These are phyloP conservation scores for Gnatocerus cornutus DNA, from an alignment of 2,888 invertebrate genomes.

Conservation along the genomic window DNA sequence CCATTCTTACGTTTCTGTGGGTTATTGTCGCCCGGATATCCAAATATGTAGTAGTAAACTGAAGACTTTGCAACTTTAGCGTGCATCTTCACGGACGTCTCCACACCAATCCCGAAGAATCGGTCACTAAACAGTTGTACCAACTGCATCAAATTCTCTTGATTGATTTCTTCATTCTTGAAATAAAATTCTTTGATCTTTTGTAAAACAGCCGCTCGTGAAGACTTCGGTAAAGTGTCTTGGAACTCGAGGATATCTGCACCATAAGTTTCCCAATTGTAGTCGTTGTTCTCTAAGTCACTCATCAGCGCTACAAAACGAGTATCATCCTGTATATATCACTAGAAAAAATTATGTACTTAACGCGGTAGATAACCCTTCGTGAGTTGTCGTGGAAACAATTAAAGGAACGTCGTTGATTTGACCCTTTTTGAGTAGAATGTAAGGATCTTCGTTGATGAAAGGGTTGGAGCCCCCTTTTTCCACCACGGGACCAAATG, in stretches of 20 bases:
- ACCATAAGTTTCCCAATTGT: constrained; percentile 48
- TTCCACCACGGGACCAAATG: constrained; percentile 62
- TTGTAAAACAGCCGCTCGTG: constrained; percentile 33
- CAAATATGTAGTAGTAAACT: constrained; percentile 75
- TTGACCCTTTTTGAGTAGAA: constrained; percentile 60
- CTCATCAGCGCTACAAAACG: no score
- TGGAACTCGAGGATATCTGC: constrained; percentile 53
- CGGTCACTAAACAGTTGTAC: constrained; percentile 72
- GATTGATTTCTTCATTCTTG: constrained; percentile 39
- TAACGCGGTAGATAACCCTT: constrained; percentile 16
- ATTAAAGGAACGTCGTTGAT: constrained; percentile 65
- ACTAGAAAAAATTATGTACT: no score
- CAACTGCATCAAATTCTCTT: not conserved
- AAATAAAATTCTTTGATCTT: constrained; percentile 52
- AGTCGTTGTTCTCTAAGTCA: constrained; percentile 31
- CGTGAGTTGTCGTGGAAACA: constrained; percentile 61
- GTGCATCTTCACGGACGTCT: constrained; percentile 74
- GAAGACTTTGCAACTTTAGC: constrained; percentile 73
- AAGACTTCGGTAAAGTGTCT: constrained; percentile 42
- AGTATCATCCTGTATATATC: no score
- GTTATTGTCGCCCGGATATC: constrained; percentile 50
- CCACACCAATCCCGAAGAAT: constrained; percentile 74
- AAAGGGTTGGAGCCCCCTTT: constrained; percentile 54
- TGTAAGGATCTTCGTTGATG: constrained; percentile 63
- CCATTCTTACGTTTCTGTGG: constrained; percentile 1